Evolutionary conservation across 2,888 invertebrate species (phyloP), one percentile per base, ranked within the genome.

Genomic region (Pollenia griseotomentosa): DNA sequence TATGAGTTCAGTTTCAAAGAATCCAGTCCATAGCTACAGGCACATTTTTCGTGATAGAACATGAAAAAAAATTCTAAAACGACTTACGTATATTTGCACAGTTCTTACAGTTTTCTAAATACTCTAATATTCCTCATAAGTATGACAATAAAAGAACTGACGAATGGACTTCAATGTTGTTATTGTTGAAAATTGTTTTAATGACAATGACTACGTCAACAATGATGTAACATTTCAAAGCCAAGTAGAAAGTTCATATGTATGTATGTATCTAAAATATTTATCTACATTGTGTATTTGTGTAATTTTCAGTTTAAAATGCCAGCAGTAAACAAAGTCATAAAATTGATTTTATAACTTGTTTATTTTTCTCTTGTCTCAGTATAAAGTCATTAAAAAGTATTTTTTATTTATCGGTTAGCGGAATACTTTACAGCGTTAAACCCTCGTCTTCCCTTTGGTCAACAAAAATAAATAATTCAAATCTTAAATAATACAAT

Each of bases 141-240:
- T 42, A 70, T 12, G 42, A 70, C 66, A 79, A 79, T 40, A 51
- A 70, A 59, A 68, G 61, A 42, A 61, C 12, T 55, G 63, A 55
- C 44, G 7, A 65, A 71, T 80, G 71, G 63, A 63, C 71, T 65
- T 65, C 53, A 71, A 65, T 71, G 71, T 71, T 81, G 16, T 65
- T 19, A n/a, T 65, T 73, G 65, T 46, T 71, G 11, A 66, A 68
- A 6, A 19, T 55, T 19, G 5, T 53, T 70, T 68, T 19, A 14
- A 61, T 63, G 71, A 8, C 71, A 63, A 80, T 44, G 80, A 71
- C 70, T 71, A 70, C 19, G 44, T 63, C 71, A 80, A 44, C 63
- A 80, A 44, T n/a, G 46, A 46, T 68, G 33, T 23, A 55, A 66
- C 65, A 55, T 53, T 75, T 10, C 33, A 33, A 73, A 73, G 42